Conservation (phyloP, 1,140 invertebrate genomes). For the Danaus plexippus region DNA sequence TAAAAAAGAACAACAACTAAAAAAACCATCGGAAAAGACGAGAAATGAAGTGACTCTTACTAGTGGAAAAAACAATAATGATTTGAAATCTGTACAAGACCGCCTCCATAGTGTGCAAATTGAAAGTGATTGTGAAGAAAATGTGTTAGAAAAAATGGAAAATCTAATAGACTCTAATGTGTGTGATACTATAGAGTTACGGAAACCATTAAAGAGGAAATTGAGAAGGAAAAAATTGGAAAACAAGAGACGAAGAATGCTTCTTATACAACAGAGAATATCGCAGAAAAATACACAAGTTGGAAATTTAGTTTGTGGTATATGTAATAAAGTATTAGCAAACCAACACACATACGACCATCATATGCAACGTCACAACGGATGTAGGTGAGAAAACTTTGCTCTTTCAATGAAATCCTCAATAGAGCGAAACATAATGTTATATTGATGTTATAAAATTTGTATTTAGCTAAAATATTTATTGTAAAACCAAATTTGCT, state of each 20-base stretch:
- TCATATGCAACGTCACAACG: conserved; percentile 56
- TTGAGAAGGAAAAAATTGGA: conserved; percentile 10
- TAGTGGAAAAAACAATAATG: not conserved
- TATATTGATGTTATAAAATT: no score
- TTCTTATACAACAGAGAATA: conserved; percentile 7
- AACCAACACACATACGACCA: conserved; percentile 43
- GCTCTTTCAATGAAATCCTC: no score
- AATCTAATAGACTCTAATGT: conserved; percentile 11
- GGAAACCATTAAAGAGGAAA: conserved; percentile 13
- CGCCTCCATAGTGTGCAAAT: not conserved
- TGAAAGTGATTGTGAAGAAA: not conserved
- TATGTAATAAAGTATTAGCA: conserved; percentile 44
- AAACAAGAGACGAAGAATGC: conserved; percentile 7
- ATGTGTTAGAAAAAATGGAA: conserved; percentile 19
- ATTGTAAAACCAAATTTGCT: no score
- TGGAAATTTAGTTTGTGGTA: conserved; percentile 30
- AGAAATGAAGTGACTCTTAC: not conserved
- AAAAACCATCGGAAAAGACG: not conserved
- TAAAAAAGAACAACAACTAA: conserved; percentile 6
- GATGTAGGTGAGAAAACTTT: conserved; percentile 25
- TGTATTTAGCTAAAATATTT: no score
- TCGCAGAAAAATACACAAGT: conserved; percentile 12
- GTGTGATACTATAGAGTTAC: conserved; percentile 1
- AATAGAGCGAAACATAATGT: no score
- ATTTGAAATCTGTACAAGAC: not conserved